phyloP scores from a whole-genome alignment of 2,888 invertebrate genomes.

The Drosophila sordidula region DNA sequence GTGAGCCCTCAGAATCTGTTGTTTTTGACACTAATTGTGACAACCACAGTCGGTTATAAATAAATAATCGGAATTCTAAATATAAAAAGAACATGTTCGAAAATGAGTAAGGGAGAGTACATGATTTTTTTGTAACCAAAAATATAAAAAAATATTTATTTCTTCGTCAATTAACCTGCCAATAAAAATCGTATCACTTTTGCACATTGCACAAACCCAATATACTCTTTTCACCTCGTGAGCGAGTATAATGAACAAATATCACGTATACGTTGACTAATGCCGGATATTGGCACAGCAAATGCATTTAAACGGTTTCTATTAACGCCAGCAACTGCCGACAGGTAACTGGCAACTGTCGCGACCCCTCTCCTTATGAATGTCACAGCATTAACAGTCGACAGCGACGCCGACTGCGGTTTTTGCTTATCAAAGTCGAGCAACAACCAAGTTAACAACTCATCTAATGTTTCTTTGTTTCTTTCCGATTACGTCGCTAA shows the following conservation, averaged over 20 bases:
- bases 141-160: too few relatives aligned
- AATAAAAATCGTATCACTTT: too few relatives aligned
- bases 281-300: conserved; percentile 35
- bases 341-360: not conserved
- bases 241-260: conserved; percentile 13
- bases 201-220: too few relatives aligned
- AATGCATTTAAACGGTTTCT: conserved; percentile 39
- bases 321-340: conserved; percentile 9
- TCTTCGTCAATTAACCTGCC: too few relatives aligned
- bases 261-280: conserved; percentile 55
- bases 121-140: too few relatives aligned
- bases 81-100: too few relatives aligned
- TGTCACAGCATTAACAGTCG: conserved; percentile 8
- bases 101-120: too few relatives aligned
- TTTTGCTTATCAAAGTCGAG: conserved; percentile 39
- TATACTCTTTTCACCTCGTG: too few relatives aligned
- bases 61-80: too few relatives aligned
- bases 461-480: not conserved
- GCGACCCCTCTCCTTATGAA: conserved; percentile 4
- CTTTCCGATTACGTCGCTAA: conserved; percentile 23
- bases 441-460: conserved; percentile 1
- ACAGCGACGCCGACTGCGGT: not conserved
- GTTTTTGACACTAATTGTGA: too few relatives aligned
- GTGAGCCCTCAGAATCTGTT: too few relatives aligned
- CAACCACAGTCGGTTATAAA: too few relatives aligned